Percentiles rank a stretch among this genome's conserved stretches.
Evolutionary conservation across 1,140 invertebrate species (phyloP).

Genomic region (Aradophagus sp.): DNA sequence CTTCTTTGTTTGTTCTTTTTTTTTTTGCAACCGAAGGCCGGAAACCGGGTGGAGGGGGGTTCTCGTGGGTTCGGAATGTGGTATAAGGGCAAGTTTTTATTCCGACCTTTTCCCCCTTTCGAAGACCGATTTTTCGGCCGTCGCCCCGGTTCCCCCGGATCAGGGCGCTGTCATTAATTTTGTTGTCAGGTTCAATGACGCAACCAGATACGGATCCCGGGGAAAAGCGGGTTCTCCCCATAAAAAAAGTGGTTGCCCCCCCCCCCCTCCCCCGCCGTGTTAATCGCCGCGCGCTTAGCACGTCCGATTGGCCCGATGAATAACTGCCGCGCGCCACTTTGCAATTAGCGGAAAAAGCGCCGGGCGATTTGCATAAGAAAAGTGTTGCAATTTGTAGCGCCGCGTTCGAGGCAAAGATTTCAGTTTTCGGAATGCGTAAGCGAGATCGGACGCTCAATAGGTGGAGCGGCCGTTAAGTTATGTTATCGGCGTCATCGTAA

Average conservation of each 20-base stretch:
- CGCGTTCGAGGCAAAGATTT: conserved; percentile 7
- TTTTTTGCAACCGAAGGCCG: no score
- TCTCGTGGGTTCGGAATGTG: no score
- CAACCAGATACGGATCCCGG: conserved; percentile 40
- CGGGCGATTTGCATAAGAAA: conserved; percentile 26
- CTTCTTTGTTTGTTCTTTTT: no score
- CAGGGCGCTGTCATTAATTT: conserved; percentile 43
- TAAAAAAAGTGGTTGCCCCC: background rate
- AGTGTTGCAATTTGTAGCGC: conserved; percentile 21
- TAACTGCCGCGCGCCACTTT: conserved; percentile 9
- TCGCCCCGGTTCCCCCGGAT: conserved; percentile 36
- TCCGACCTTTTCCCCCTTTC: conserved; percentile 50
- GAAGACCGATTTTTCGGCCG: conserved; percentile 36
- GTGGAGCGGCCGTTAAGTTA: conserved; percentile 22
- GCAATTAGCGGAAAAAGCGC: conserved; percentile 20
- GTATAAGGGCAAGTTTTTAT: no score
- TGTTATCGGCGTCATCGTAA: conserved; percentile 19
- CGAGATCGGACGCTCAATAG: conserved; percentile 18
- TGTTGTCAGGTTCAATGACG: conserved; percentile 50
- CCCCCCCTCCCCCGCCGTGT: background rate
- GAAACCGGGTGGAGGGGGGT: no score
- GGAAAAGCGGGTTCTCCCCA: no score
- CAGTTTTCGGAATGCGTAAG: conserved; percentile 15
- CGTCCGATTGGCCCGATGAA: conserved; percentile 11
- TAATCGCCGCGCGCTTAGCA: background rate